phyloP scores from a whole-genome alignment of 2,113 vertebrate species.

The Nannobrachium achirus region DNA sequence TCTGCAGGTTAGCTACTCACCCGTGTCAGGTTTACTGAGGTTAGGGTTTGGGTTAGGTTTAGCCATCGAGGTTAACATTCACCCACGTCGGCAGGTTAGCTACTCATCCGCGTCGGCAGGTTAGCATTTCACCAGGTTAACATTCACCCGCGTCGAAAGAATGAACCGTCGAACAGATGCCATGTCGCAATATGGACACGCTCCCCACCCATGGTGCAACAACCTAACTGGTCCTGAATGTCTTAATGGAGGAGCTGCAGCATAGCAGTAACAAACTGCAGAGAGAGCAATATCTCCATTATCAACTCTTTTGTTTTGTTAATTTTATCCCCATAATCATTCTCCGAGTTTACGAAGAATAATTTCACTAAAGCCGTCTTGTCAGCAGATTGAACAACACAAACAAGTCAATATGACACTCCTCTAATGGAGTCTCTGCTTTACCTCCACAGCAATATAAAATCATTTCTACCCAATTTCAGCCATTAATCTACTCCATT shows the following conservation, averaged over 20 bases:
- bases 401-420: conserved; percentile 9
- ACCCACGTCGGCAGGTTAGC: no score
- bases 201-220: no score
- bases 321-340: neutral
- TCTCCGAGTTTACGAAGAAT: neutral
- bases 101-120: no score
- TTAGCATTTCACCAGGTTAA: no score
- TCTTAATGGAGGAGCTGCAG: neutral
- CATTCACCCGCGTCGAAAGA: no score
- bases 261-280: neutral
- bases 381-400: conserved; percentile 13
- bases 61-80: no score
- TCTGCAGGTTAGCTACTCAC: no score
- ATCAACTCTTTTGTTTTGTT: neutral
- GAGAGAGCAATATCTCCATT: neutral
- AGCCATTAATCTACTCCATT: conserved; percentile 49
- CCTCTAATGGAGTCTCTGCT: conserved; percentile 24
- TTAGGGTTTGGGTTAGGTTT: no score
- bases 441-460: conserved; percentile 36
- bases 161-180: no score
- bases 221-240: no score
- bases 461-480: neutral
- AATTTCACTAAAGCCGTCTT: conserved; percentile 5
- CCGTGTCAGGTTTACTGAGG: no score
- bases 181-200: no score